These are phyloP conservation scores for Indicator indicator DNA, from an alignment of 2,113 vertebrate genomes.

Conservation along the genomic window DNA sequence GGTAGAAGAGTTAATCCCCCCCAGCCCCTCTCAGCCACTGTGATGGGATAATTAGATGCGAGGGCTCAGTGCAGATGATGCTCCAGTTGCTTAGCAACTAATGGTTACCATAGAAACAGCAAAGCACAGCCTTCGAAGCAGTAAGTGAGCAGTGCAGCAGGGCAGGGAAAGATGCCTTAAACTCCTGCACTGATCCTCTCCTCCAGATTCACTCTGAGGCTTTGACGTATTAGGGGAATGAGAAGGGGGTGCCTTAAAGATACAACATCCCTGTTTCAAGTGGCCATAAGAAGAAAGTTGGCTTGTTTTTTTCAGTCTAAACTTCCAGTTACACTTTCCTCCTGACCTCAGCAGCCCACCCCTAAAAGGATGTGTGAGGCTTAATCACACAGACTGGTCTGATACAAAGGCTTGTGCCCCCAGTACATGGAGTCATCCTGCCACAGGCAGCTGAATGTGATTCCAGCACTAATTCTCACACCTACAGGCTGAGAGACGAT, in stretches of 20 bases:
- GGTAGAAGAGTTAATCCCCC: constrained; percentile 74
- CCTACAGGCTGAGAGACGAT: background rate
- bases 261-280: constrained; percentile 10
- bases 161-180: constrained; percentile 69
- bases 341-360: background rate
- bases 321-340: background rate
- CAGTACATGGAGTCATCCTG: accelerated
- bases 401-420: background rate
- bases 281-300: background rate
- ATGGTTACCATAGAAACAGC: constrained; percentile 89
- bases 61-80: constrained; percentile 84
- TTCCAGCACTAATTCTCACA: background rate
- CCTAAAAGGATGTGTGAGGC: background rate
- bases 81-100: constrained; percentile 91
- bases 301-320: background rate
- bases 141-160: constrained; percentile 81
- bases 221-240: constrained; percentile 37
- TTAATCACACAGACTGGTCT: background rate
- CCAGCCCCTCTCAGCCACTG: constrained; percentile 74
- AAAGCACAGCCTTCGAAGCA: constrained; percentile 82
- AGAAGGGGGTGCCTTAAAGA: constrained; percentile 69
- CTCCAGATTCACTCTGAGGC: constrained; percentile 68
- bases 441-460: background rate
- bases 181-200: constrained; percentile 66
- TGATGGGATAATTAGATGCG: constrained; percentile 87